These are phyloP conservation scores for Schizotus pectinicornis DNA, from an alignment of 2,888 invertebrate genomes.

Conservation along the genomic window DNA sequence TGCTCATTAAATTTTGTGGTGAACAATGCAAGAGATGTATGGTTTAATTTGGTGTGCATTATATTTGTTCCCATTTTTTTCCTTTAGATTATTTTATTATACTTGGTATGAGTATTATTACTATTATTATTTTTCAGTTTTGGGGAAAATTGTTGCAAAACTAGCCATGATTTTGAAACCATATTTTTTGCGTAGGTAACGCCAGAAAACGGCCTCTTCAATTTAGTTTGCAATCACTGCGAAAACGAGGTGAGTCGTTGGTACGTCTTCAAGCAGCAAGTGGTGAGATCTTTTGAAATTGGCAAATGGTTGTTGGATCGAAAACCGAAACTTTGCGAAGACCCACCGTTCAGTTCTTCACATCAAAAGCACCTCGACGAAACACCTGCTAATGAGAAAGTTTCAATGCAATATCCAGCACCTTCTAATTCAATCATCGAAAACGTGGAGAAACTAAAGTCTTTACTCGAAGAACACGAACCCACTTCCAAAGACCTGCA, in stretches of 20 bases:
- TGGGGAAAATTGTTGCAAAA: background rate
- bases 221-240: constrained; percentile 38
- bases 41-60: too few relatives aligned
- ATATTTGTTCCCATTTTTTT: too few relatives aligned
- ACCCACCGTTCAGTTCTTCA: background rate
- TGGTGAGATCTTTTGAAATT: constrained; percentile 38
- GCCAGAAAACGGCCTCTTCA: constrained; percentile 35
- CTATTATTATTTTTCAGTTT: background rate
- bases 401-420: background rate
- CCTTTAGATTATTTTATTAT: too few relatives aligned
- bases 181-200: constrained; percentile 28
- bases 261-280: constrained; percentile 41
- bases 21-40: too few relatives aligned
- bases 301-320: constrained; percentile 34
- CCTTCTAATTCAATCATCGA: background rate
- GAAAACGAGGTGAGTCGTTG: constrained; percentile 39
- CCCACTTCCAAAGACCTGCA: too few relatives aligned
- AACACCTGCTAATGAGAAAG: background rate
- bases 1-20: too few relatives aligned
- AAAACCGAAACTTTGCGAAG: constrained; percentile 3
- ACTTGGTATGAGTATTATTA: too few relatives aligned
- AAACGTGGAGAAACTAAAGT: background rate
- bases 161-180: background rate
- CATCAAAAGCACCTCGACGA: background rate
- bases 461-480: too few relatives aligned